These are phyloP conservation scores for Dendrocincla fuliginosa DNA, from an alignment of 2,797 vertebrate genomes.

Conservation along the genomic window DNA sequence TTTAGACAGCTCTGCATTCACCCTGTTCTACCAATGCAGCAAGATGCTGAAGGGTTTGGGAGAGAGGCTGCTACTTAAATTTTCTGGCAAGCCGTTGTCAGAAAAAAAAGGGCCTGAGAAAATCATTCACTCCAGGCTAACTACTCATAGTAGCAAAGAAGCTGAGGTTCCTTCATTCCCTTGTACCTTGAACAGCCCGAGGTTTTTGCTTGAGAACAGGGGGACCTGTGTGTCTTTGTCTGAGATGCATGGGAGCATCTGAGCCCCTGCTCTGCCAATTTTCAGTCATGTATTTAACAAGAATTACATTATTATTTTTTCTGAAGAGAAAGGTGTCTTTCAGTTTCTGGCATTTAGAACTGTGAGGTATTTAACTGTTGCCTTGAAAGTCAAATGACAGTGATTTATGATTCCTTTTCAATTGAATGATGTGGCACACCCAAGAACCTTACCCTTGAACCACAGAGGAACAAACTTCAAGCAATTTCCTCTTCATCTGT, in stretches of 20 bases:
- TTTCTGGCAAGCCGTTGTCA: neutral
- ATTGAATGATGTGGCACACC: neutral
- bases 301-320: neutral
- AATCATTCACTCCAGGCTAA: fast-evolving
- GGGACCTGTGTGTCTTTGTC: fast-evolving
- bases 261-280: neutral
- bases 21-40: neutral
- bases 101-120: neutral
- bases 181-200: neutral
- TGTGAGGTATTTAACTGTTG: neutral
- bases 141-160: neutral
- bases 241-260: neutral
- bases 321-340: neutral
- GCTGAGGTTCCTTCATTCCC: neutral
- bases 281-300: neutral
- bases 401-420: neutral
- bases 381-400: neutral
- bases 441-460: neutral
- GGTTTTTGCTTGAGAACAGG: fast-evolving
- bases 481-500: neutral
- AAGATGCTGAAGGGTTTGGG: neutral
- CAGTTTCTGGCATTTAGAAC: neutral
- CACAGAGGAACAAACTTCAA: neutral
- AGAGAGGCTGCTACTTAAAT: neutral
- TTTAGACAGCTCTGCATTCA: neutral